Evolutionary conservation across 2,113 vertebrate genomes (phyloP).

Genomic region (Leptosomus discolor): DNA sequence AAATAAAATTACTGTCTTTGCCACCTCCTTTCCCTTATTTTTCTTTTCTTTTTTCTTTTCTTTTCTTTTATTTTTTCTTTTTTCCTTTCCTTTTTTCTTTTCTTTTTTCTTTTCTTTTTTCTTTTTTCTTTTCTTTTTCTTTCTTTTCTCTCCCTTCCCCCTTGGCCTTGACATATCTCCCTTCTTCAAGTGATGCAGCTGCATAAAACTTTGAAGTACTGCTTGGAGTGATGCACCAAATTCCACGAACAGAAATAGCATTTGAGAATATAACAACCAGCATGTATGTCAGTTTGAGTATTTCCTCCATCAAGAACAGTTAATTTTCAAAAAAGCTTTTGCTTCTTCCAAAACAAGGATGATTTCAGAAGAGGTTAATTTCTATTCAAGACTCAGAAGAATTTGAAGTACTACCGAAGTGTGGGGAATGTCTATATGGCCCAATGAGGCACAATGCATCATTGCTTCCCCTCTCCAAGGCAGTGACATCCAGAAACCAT

Average conservation of each 20-base stretch:
- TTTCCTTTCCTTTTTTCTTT: neutral
- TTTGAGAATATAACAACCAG: slow-evolving; percentile 11
- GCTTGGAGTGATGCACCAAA: neutral
- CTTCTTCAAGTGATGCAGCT: neutral
- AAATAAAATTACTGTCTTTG: neutral
- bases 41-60: neutral
- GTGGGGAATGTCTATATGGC: neutral
- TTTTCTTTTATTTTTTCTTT: no score
- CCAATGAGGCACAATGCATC: neutral
- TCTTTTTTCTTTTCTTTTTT: no score
- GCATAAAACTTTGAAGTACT: slow-evolving; percentile 3
- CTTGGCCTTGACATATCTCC: neutral
- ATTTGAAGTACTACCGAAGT: neutral
- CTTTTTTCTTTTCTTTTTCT: neutral
- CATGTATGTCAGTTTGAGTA: neutral
- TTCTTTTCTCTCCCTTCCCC: no score
- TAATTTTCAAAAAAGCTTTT: slow-evolving; percentile 10
- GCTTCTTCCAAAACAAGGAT: neutral
- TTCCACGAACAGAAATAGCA: slow-evolving; percentile 28
- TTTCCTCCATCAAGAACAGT: neutral
- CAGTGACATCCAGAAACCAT: neutral
- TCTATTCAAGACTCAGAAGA: neutral
- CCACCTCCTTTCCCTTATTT: neutral
- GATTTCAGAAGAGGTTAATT: neutral
- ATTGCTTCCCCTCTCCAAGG: accelerated